Evolutionary conservation across 1,140 invertebrate species (phyloP).

Genomic region (Zaprionus tsacasi): DNA sequence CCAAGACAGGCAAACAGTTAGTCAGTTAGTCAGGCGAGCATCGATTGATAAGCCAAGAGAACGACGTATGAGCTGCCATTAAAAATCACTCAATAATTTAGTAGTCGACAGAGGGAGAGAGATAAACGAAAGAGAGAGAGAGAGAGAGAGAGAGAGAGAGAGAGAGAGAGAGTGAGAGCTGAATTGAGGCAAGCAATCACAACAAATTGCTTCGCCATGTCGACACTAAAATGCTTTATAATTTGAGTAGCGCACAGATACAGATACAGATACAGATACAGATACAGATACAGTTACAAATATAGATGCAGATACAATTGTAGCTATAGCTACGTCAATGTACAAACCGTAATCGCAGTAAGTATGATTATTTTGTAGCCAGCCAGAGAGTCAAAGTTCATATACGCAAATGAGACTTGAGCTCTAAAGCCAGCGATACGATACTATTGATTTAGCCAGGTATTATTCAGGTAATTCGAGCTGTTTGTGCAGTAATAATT

Average conservation of each 20-base stretch:
- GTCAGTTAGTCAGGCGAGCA: conserved; percentile 35
- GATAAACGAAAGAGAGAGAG: background rate
- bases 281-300: conserved; percentile 13
- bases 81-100: conserved; percentile 72
- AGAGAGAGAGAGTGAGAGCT: background rate
- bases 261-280: conserved; percentile 12
- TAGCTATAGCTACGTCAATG: background rate
- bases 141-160: background rate
- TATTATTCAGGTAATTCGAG: conserved; percentile 7
- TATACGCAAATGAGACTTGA: conserved; percentile 61
- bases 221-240: conserved; percentile 54
- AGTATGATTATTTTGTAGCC: conserved; percentile 46
- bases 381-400: conserved; percentile 23
- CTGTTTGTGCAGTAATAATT: conserved; percentile 32
- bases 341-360: background rate
- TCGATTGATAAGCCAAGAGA: conserved; percentile 59
- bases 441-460: conserved; percentile 57
- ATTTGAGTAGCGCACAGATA: conserved; percentile 37
- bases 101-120: conserved; percentile 14
- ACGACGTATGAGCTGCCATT: conserved; percentile 44
- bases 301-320: background rate
- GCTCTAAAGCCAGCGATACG: conserved; percentile 46
- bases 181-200: conserved; percentile 25
- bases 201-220: conserved; percentile 28
- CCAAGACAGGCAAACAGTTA: conserved; percentile 22